Conservation (phyloP, 2,888 invertebrate species). For the Plemyria rubiginata region DNA sequence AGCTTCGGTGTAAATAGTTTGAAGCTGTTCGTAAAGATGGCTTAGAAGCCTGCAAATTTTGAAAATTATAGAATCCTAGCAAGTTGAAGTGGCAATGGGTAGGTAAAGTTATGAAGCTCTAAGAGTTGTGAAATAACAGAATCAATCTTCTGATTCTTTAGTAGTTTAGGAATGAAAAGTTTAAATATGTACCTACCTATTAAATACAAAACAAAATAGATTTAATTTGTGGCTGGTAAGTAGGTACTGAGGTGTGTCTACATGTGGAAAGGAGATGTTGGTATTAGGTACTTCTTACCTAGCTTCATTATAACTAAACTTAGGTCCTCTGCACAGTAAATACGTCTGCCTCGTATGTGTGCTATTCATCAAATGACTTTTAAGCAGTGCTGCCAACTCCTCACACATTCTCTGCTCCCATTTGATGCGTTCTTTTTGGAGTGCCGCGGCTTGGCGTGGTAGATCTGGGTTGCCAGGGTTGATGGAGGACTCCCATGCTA, state of each 20-base stretch:
- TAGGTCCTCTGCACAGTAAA: slow-evolving; percentile 87
- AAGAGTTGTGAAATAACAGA: too few relatives aligned
- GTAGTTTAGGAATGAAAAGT: too few relatives aligned
- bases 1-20: slow-evolving; percentile 84
- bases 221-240: too few relatives aligned
- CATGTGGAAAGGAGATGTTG: too few relatives aligned
- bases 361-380: slow-evolving; percentile 54
- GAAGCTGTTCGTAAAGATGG: slow-evolving; percentile 78
- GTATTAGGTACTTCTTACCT: slow-evolving; percentile 65
- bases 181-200: too few relatives aligned
- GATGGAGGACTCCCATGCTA: slow-evolving; percentile 71
- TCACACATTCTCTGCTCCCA: slow-evolving; percentile 67
- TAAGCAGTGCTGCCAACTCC: slow-evolving; percentile 51
- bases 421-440: slow-evolving; percentile 55
- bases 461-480: slow-evolving; percentile 58
- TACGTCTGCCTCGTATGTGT: slow-evolving; percentile 82
- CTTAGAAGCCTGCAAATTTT: slow-evolving; percentile 70
- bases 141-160: too few relatives aligned
- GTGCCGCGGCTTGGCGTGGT: slow-evolving; percentile 50
- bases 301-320: slow-evolving; percentile 81
- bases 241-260: too few relatives aligned
- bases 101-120: too few relatives aligned
- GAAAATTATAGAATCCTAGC: neutral
- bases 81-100: too few relatives aligned
- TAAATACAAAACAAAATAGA: too few relatives aligned